phyloP scores from a whole-genome alignment of 2,888 invertebrate genomes.

The Altica lythri region DNA sequence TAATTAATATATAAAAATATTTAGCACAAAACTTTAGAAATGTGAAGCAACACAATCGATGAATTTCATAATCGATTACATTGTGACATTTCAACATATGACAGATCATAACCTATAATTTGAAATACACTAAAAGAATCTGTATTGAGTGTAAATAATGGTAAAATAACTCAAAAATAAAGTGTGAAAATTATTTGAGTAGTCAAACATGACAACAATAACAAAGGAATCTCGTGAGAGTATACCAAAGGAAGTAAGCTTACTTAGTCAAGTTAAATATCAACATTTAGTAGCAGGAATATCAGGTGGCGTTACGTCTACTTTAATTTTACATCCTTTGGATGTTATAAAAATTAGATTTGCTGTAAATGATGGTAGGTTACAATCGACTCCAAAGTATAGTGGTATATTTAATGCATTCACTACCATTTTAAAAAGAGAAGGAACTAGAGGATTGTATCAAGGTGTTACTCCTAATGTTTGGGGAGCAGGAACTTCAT shows the following conservation, averaged over 20 bases:
- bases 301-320: constrained; percentile 93
- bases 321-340: constrained; percentile 90
- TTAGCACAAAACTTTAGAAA: too few species aligned
- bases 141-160: too few species aligned
- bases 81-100: neutral
- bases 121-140: too few species aligned
- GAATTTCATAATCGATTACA: neutral
- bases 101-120: neutral
- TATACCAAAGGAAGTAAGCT: constrained; percentile 14
- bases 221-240: constrained; percentile 4
- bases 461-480: constrained; percentile 97
- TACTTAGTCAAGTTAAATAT: constrained; percentile 73
- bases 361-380: constrained; percentile 94
- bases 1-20: too few species aligned
- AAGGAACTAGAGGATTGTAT: constrained; percentile 88
- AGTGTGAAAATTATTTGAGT: too few species aligned
- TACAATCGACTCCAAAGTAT: constrained; percentile 81
- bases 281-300: constrained; percentile 96
- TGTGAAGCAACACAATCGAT: too few species aligned
- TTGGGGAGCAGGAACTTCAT: constrained; percentile 94
- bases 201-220: constrained; percentile 24
- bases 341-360: constrained; percentile 98
- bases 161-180: too few species aligned
- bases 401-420: constrained; percentile 80
- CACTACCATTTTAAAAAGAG: constrained; percentile 80